phyloP scores from a whole-genome alignment of 92 coral and sea anemone species.

The Metridium senile region DNA sequence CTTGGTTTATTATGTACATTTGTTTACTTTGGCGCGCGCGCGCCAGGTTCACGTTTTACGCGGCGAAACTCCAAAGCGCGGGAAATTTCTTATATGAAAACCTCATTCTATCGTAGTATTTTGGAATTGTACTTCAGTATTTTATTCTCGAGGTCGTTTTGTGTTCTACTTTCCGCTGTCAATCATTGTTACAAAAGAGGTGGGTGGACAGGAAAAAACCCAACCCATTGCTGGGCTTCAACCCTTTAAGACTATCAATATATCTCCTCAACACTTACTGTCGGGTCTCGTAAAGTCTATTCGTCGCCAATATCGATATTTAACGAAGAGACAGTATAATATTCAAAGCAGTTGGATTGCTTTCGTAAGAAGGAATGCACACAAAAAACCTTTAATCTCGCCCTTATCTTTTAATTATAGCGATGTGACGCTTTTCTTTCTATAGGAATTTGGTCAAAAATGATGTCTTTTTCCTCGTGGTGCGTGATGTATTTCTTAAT shows the following conservation, averaged over 20 bases:
- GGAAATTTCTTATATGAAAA: too few relatives aligned
- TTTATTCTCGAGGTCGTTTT: background rate
- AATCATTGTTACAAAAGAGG: background rate
- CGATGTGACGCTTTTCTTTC: background rate
- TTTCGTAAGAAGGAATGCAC: slow-evolving; percentile 12
- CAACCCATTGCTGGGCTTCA: slow-evolving; percentile 20
- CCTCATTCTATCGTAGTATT: too few relatives aligned
- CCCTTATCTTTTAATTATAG: background rate
- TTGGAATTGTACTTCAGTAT: too few relatives aligned
- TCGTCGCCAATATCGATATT: slow-evolving; percentile 14
- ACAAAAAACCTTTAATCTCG: background rate
- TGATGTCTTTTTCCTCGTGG: background rate
- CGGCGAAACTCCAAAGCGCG: too few relatives aligned
- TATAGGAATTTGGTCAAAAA: slow-evolving; percentile 1
- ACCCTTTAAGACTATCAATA: slow-evolving; percentile 16
- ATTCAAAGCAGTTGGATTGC: slow-evolving; percentile 22
- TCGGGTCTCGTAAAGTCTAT: slow-evolving; percentile 6
- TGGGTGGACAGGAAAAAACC: background rate
- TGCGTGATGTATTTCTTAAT: background rate
- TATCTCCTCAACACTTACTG: slow-evolving; percentile 18
- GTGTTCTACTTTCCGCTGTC: background rate
- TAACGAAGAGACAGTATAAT: background rate
- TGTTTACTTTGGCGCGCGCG: too few relatives aligned
- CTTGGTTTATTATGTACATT: too few relatives aligned
- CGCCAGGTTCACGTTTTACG: too few relatives aligned